Evolutionary conservation across 2,888 invertebrate species (phyloP), one percentile per base, ranked within the genome.

Genomic region (Scaeva pyrastri): DNA sequence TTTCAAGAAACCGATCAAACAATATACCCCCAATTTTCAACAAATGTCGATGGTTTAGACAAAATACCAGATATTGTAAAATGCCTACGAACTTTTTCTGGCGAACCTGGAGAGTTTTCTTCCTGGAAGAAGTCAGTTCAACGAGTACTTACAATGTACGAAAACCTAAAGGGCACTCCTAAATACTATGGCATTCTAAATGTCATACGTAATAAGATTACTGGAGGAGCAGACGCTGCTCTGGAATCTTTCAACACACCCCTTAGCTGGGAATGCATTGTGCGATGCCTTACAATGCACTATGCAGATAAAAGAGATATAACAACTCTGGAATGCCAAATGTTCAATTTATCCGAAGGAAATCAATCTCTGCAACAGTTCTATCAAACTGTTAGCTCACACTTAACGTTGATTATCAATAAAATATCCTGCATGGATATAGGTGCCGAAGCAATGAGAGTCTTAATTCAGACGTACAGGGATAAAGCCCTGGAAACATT

Each of bases 261-360:
- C 48, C 8, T 48, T n/a, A 8, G n/a, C 7, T 16, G n/a, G 48
- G 8, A 48, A 16, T 48, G 48, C 16, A 88, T 88, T 23, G 78
- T 88, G 79, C 68, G 88, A 48, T 88, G 87, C 45, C 60, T 87
- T 2, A 84, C 84, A 56, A 11, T 48, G 7, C 26, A 26, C 26
- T 26, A 26, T 26, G 26, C 26, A 26, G 26, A 26, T 26, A 26
- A 26, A 26, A 26, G 26, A 26, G 26, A 26, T 26, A 26, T 26
- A 26, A 26, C 26, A 26, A 39, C 39, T 11, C 11, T 39, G 39
- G 39, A 39, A 39, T 39, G 39, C 7, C 39, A 39, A 39, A 39
- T 39, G 39, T 39, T 39, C 11, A 39, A 10, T 39, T 39, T 39
- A 11, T 7, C 11, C 11, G 1, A 39, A 39, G 7, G 39, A 11